Evolutionary conservation across 2,888 invertebrate species (phyloP).

Genomic region (Macrosoma leucophasiata): DNA sequence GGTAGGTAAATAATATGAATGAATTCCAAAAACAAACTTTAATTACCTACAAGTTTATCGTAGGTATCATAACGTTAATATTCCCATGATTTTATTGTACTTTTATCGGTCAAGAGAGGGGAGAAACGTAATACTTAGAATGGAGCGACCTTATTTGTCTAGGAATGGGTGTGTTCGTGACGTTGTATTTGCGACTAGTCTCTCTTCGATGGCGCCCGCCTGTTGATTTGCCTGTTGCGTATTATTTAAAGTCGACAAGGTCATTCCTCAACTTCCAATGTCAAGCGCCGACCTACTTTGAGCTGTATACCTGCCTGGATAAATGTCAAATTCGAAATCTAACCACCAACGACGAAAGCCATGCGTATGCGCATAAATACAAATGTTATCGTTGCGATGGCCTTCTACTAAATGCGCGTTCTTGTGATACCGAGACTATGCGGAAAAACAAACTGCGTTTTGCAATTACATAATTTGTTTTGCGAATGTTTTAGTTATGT

Average conservation of each 20-base stretch:
- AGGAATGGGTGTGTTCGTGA: conserved; percentile 70
- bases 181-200: conserved; percentile 49
- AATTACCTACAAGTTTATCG: too few relatives aligned
- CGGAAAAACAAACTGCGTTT: conserved; percentile 43
- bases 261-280: conserved; percentile 39
- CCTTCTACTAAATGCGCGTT: conserved; percentile 48
- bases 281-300: conserved; percentile 42
- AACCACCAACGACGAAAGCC: conserved; percentile 13
- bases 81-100: too few relatives aligned
- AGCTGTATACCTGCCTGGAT: conserved; percentile 38
- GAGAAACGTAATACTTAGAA: conserved; percentile 6
- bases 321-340: conserved; percentile 34
- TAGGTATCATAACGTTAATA: too few relatives aligned
- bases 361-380: conserved; percentile 36
- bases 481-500: too few relatives aligned
- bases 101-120: too few relatives aligned
- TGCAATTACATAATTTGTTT: conserved; percentile 17
- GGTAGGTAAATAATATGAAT: too few relatives aligned
- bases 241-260: conserved; percentile 63
- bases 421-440: conserved; percentile 32
- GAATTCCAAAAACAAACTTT: too few relatives aligned
- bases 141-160: conserved; percentile 50
- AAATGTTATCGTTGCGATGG: conserved; percentile 44
- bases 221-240: conserved; percentile 49
- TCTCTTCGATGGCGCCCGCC: conserved; percentile 35